Evolutionary conservation across 2,113 vertebrate genomes (phyloP).

Genomic region (Hemicordylus capensis): DNA sequence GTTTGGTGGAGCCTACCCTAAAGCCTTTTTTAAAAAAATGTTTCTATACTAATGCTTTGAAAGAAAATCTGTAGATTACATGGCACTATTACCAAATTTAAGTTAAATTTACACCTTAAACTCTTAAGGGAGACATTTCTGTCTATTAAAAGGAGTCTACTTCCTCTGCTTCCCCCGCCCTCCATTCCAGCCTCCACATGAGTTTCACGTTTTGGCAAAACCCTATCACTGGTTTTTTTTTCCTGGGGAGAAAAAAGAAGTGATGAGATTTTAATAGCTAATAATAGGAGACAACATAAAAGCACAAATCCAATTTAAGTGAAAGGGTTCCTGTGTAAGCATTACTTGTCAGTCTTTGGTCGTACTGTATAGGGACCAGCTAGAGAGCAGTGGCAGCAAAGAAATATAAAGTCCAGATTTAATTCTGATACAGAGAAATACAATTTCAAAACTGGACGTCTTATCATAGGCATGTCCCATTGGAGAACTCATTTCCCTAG

Average conservation of each 20-base stretch:
- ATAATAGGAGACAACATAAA: conserved; percentile 84
- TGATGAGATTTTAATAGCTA: conserved; percentile 90
- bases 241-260: conserved; percentile 58
- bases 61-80: conserved; percentile 63
- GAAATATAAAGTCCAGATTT: conserved; percentile 99
- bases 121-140: conserved; percentile 58
- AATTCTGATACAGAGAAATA: conserved; percentile 99
- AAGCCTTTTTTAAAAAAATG: conserved; percentile 53
- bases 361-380: conserved; percentile 87
- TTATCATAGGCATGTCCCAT: conserved; percentile 98
- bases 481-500: conserved; percentile 99
- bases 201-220: conserved; percentile 66
- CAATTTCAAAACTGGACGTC: conserved; percentile 99
- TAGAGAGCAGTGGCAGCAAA: conserved; percentile 87
- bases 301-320: conserved; percentile 82
- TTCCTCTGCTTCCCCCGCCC: conserved; percentile 17
- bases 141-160: conserved; percentile 49
- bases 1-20: conserved; percentile 41
- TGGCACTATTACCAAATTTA: conserved; percentile 66
- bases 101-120: conserved; percentile 71
- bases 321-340: conserved; percentile 84
- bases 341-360: conserved; percentile 93
- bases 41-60: conserved; percentile 64
- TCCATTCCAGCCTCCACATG: conserved; percentile 3
- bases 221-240: conserved; percentile 66